Base-by-base conservation (phyloP, 1,140 invertebrate genomes). In the Camponotus vicinus region DNA sequence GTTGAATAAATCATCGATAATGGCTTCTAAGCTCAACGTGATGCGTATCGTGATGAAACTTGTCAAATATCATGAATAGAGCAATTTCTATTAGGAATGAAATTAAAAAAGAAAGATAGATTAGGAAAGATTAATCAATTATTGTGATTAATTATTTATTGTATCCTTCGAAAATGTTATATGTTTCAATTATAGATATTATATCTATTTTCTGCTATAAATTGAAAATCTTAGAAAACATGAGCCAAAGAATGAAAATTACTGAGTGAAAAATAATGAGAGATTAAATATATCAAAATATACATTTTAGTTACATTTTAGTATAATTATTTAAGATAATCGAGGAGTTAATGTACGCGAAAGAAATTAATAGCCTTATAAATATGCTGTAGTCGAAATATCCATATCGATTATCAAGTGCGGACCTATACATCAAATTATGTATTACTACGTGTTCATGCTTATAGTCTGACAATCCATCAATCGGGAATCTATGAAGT, bases 351-450 rank as follows among this genome's bases (percentile, higher is more conserved):
- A 82, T 71, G 13, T 34, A 71, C 40, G 40, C 67, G 67, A 59
- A 57, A 32, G 67, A 15, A 59, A 18, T 18, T 27, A 11, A 57
- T 42, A 70, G 49, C 78, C 37, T 40, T 59, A 59, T 18, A 71
- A 59, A 82, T 7, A 70, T 70, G 6, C 13, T 18, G 21, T 80
- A 57, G 69, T 18, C 18, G 52, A 82, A 27, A 57, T 21, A 21
- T 67, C 18, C 32, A 67, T 67, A 79, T 82, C 66, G 78, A 82
- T 82, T 27, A 27, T 27, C 27, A 34, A 57, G 21, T 70, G 18
- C 34, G 21, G 66, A 82, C 73, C 66, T 82, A 45, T 71, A 40
- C 67, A 34, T 73, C 67, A 73, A 70, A 82, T 73, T 71, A 71
- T 67, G 11, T 18, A 59, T 13, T 82, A 82, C 61, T 67, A 73